Percentiles rank a stretch among this genome's conserved stretches.
Evolutionary conservation across 2,888 invertebrate species (phyloP).

Genomic region (Buathra laborator): DNA sequence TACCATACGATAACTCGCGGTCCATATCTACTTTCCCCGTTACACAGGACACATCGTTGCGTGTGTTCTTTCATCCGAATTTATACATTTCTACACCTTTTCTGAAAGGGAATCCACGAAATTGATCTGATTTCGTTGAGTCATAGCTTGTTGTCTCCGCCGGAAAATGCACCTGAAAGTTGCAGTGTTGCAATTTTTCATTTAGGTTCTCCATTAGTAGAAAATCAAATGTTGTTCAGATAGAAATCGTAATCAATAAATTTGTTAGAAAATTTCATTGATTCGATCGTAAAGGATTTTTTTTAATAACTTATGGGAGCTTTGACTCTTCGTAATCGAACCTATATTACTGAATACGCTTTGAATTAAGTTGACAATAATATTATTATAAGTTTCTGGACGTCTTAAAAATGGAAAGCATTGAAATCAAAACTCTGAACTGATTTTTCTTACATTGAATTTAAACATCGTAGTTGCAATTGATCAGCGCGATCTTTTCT

Average conservation of each 20-base stretch:
- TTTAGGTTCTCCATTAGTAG: background rate
- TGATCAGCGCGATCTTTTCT: background rate
- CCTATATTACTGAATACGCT: too few species aligned
- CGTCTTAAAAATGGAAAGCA: background rate
- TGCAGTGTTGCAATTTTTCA: background rate
- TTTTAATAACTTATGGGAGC: too few species aligned
- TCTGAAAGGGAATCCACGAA: background rate
- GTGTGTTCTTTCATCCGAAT: background rate
- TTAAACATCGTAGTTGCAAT: slow-evolving; percentile 1
- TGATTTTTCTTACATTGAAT: background rate
- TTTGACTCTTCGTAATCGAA: background rate
- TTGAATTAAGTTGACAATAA: background rate
- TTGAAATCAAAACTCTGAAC: background rate
- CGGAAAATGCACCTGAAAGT: background rate
- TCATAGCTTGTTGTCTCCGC: background rate
- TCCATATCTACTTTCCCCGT: slow-evolving; percentile 48
- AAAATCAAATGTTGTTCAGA: background rate
- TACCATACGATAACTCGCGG: slow-evolving; percentile 39
- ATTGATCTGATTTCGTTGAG: background rate
- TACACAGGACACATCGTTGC: slow-evolving; percentile 22
- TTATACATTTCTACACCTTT: background rate
- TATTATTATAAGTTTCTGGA: background rate
- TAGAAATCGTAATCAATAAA: background rate
- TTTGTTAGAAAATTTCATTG: background rate
- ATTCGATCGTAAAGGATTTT: too few species aligned